Conservation (phyloP, 2,888 invertebrate species). For the Eupithecia pulchellata region DNA sequence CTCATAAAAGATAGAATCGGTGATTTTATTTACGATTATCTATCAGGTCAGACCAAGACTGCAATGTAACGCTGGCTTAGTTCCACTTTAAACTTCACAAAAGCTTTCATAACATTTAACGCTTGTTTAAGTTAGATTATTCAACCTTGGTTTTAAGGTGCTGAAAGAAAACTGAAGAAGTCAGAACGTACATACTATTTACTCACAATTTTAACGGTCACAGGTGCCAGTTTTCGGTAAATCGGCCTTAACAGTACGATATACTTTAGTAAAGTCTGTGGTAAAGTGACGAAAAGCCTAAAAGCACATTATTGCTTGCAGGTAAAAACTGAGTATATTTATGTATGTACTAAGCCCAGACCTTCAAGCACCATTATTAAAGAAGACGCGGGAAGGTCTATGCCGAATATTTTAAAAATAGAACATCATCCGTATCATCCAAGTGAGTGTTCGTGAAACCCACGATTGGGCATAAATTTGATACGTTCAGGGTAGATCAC, state of each 20-base stretch:
- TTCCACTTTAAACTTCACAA: conserved; percentile 45
- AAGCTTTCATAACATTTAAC: conserved; percentile 42
- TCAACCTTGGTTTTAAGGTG: conserved; percentile 12
- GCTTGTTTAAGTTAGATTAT: conserved; percentile 34
- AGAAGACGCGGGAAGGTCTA: not conserved
- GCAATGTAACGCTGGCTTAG: conserved; percentile 44
- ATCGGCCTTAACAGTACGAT: not conserved
- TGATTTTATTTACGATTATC: conserved; percentile 9
- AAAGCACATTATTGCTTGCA: no score
- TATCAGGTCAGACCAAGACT: conserved; percentile 28
- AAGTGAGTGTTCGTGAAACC: conserved; percentile 46
- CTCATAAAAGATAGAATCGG: conserved; percentile 31
- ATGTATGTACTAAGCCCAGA: no score
- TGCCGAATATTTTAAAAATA: not conserved
- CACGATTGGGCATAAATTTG: conserved; percentile 53
- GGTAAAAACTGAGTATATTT: no score
- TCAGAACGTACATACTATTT: not conserved
- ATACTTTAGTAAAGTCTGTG: no score
- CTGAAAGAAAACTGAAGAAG: not conserved
- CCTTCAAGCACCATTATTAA: not conserved
- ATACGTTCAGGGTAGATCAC: conserved; percentile 58
- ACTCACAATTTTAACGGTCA: not conserved
- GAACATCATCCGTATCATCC: not conserved
- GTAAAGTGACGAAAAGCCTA: not conserved
- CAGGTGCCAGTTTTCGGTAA: not conserved